These are phyloP conservation scores for Phrynocephalus forsythii DNA, from an alignment of 2,797 vertebrate species.

Conservation along the genomic window DNA sequence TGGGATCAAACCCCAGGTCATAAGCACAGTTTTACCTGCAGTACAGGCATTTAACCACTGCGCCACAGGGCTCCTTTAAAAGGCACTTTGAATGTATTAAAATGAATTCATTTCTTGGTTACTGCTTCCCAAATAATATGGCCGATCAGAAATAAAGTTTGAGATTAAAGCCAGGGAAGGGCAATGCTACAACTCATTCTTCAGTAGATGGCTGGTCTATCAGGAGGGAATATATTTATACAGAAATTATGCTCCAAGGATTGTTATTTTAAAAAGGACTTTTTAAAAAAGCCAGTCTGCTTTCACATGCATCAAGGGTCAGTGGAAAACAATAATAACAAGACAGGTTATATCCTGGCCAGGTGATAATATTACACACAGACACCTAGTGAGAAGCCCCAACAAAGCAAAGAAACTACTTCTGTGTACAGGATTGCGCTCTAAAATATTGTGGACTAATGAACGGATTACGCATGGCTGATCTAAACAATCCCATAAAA, in stretches of 20 bases:
- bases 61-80: too few species aligned
- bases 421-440: not conserved
- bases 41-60: too few species aligned
- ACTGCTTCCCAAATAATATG: not conserved
- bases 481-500: constrained; percentile 10
- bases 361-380: not conserved
- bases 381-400: not conserved
- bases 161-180: not conserved
- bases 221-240: not conserved
- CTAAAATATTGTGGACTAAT: not conserved
- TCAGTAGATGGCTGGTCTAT: not conserved
- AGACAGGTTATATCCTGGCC: not conserved
- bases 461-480: not conserved
- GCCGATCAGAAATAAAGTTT: not conserved
- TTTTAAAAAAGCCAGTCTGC: not conserved
- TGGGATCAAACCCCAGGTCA: too few species aligned
- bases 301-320: not conserved
- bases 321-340: not conserved
- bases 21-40: too few species aligned
- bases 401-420: not conserved
- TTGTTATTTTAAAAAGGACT: not conserved
- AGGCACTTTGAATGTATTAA: not conserved
- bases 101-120: not conserved
- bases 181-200: not conserved
- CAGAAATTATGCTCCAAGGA: not conserved